Evolutionary conservation across 2,888 invertebrate genomes (phyloP), one percentile per base, ranked within the genome.

Genomic region (Diplazon laetatorius): DNA sequence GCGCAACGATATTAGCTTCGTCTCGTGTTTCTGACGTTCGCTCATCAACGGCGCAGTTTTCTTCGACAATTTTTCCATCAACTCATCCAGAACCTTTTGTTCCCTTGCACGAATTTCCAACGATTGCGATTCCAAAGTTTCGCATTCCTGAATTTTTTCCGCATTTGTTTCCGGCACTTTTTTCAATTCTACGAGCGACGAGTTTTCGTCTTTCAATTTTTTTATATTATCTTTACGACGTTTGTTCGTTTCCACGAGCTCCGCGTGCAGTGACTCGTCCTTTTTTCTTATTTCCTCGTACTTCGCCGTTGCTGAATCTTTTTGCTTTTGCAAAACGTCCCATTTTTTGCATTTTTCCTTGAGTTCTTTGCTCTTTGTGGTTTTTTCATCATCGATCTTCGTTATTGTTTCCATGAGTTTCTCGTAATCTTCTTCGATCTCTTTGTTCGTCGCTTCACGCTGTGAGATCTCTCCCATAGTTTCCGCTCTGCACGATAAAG

Each of bases 211-310:
- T 80, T 92, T 94, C 1, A 96, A 89, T 14, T 94, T 92, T 59
- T 94, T 93, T 78, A 95, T 95, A 30, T 95, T 93, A 86, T 95
- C 95, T 88, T 96, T 97, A 80, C 95, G 93, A 82, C 95, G 95
- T 83, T 95, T 95, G 84, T 95, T 96, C 0, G 93, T 92, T 81
- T 94, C 94, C 0, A 93, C 92, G 87, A 94, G 93, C 66, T 95
- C 95, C 0, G 94, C 94, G 85, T 94, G 93, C 0, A 94, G 90
- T 2, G 92, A 89, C 25, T 89, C 87, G 20, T 91, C 92, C 75
- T 92, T 92, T 80, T 92, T 92, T 39, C 91, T 88, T 52, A 93
- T 85, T 30, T 92, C 91, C 20, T 92, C 92, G 81, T 91, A 92
- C 2, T 92, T 86, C 30, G 89, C 90, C 0, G 91, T 91, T 12